Evolutionary conservation across 2,797 vertebrate genomes (phyloP).

Genomic region (Catamblyrhynchus diadema): DNA sequence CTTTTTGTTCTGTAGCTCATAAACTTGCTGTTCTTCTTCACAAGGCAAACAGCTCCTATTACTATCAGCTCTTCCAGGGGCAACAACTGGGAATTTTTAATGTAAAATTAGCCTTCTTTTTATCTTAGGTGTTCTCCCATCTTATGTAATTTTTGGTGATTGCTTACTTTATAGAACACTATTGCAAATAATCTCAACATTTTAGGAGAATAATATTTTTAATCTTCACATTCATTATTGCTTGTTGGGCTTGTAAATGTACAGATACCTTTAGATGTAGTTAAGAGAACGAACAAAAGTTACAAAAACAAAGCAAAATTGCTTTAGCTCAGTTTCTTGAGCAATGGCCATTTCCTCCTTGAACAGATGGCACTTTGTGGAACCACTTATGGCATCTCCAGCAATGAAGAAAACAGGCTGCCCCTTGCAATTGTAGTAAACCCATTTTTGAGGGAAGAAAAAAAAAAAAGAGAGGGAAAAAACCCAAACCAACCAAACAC

Average conservation of each 20-base stretch:
- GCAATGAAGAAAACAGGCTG: background rate
- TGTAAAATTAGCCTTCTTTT: background rate
- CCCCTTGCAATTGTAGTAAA: background rate
- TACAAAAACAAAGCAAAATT: background rate
- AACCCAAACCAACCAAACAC: rapidly evolving
- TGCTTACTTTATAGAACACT: background rate
- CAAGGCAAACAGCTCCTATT: background rate
- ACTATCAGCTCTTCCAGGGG: background rate
- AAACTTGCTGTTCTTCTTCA: background rate
- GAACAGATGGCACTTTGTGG: background rate
- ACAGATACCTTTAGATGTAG: background rate
- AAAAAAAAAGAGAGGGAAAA: no score
- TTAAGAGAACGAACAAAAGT: background rate
- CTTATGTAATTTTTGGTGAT: background rate
- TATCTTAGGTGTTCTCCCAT: background rate
- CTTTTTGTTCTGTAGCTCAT: background rate
- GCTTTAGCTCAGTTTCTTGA: background rate
- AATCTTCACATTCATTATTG: background rate
- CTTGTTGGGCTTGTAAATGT: background rate
- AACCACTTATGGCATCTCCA: background rate
- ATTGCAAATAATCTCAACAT: background rate
- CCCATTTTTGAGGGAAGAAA: background rate
- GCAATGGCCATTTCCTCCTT: background rate
- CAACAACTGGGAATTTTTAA: background rate
- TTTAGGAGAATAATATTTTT: background rate